Percentiles rank a stretch among this genome's conserved stretches.
Conservation (phyloP, 2,113 vertebrate species). For the Coturnix japonica region DNA sequence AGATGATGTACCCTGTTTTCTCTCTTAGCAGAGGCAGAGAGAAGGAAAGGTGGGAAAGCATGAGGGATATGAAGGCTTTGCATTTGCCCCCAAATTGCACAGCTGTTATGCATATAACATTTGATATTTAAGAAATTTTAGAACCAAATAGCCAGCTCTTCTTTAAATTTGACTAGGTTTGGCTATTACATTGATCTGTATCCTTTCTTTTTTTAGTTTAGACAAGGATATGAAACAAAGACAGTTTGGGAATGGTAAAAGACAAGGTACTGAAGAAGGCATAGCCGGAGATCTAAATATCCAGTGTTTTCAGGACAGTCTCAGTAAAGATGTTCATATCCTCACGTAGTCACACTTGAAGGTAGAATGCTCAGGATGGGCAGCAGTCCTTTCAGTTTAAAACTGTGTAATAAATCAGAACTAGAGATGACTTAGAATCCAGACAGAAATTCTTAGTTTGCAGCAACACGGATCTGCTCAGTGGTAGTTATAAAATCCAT, state of each 20-base stretch:
- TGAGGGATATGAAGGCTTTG: rapidly evolving
- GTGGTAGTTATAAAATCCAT: background rate
- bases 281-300: background rate
- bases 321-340: background rate
- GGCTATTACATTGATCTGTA: background rate
- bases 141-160: rapidly evolving
- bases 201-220: background rate
- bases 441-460: background rate
- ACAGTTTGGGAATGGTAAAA: background rate
- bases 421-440: background rate
- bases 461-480: background rate
- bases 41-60: background rate
- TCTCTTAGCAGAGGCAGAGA: background rate
- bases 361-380: background rate
- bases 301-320: background rate
- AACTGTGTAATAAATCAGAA: background rate
- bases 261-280: rapidly evolving
- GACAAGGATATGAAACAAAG: rapidly evolving
- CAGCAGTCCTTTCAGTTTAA: background rate
- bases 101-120: rapidly evolving
- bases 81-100: background rate
- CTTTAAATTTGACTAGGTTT: background rate
- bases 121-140: background rate
- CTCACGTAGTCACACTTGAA: background rate
- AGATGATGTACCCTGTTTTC: background rate